phyloP scores from a whole-genome alignment of 2,888 invertebrate genomes.

The Eupithecia centaureata region DNA sequence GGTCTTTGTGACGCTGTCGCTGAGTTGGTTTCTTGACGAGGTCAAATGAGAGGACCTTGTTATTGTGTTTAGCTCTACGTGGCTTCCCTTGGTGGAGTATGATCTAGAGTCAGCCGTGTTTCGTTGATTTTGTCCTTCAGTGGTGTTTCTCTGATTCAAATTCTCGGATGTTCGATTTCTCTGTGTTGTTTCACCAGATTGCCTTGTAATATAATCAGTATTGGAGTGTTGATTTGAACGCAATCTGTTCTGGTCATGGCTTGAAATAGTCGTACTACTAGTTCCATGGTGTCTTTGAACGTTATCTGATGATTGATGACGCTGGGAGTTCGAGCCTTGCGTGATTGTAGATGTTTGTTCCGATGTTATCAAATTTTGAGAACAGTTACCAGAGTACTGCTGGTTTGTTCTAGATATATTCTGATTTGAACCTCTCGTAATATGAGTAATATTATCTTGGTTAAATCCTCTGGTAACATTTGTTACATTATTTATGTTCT shows the following conservation, averaged over 20 bases:
- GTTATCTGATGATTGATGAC: slow-evolving; percentile 44
- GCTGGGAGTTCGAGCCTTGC: slow-evolving; percentile 49
- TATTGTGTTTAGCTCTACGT: slow-evolving; percentile 53
- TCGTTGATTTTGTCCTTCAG: slow-evolving; percentile 46
- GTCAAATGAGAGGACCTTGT: slow-evolving; percentile 65
- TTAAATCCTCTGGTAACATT: slow-evolving; percentile 51
- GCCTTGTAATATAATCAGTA: slow-evolving; percentile 43
- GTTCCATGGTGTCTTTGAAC: slow-evolving; percentile 48
- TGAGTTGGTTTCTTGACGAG: slow-evolving; percentile 71
- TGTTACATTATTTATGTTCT: slow-evolving; percentile 28
- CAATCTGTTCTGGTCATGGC: slow-evolving; percentile 51
- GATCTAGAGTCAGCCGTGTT: slow-evolving; percentile 43
- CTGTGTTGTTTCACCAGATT: slow-evolving; percentile 55
- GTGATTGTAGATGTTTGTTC: slow-evolving; percentile 50
- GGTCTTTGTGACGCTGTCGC: slow-evolving; percentile 77
- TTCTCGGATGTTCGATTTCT: slow-evolving; percentile 58
- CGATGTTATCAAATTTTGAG: slow-evolving; percentile 48
- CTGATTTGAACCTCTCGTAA: slow-evolving; percentile 53
- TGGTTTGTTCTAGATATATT: slow-evolving; percentile 55
- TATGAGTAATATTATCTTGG: slow-evolving; percentile 49
- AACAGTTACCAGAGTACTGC: slow-evolving; percentile 49
- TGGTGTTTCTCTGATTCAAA: slow-evolving; percentile 42
- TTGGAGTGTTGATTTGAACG: slow-evolving; percentile 55
- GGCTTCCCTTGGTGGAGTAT: slow-evolving; percentile 50
- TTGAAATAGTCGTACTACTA: slow-evolving; percentile 44